Conservation (phyloP, 1,140 invertebrate species). For the Carposina sasakii region DNA sequence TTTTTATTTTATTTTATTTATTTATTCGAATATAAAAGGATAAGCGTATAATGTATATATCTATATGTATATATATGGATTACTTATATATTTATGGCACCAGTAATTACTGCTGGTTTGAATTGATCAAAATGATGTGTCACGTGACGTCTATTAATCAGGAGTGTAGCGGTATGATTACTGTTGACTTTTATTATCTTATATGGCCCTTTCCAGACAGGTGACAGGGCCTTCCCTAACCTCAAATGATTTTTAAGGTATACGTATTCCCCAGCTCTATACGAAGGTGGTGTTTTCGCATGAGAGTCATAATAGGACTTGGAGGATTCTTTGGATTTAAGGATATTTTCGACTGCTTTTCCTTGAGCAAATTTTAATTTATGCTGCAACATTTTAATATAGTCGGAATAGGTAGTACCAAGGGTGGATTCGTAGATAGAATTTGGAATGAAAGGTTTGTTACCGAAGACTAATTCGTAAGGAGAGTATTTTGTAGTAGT, state of each 20-base stretch:
- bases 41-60: slow-evolving; percentile 12
- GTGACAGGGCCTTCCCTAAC: slow-evolving; percentile 6
- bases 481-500: slow-evolving; percentile 28
- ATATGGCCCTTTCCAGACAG: slow-evolving; percentile 12
- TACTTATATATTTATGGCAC: not conserved
- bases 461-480: slow-evolving; percentile 38
- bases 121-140: slow-evolving; percentile 23
- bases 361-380: not conserved
- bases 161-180: slow-evolving; percentile 2
- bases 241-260: slow-evolving; percentile 6
- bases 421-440: slow-evolving; percentile 5
- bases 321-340: slow-evolving; percentile 4
- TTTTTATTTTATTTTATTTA: too few species aligned
- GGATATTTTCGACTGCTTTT: slow-evolving; percentile 3
- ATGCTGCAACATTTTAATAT: slow-evolving; percentile 7
- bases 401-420: slow-evolving; percentile 11
- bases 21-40: too few species aligned
- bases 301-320: slow-evolving; percentile 7
- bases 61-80: slow-evolving; percentile 14
- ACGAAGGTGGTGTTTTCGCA: slow-evolving; percentile 7
- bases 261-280: slow-evolving; percentile 5
- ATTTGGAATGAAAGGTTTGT: slow-evolving; percentile 26
- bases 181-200: slow-evolving; percentile 9
- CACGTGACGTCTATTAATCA: slow-evolving; percentile 14
- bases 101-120: slow-evolving; percentile 10